Evolutionary conservation across 2,888 invertebrate genomes (phyloP).

Genomic region (Megastigmus dorsalis): DNA sequence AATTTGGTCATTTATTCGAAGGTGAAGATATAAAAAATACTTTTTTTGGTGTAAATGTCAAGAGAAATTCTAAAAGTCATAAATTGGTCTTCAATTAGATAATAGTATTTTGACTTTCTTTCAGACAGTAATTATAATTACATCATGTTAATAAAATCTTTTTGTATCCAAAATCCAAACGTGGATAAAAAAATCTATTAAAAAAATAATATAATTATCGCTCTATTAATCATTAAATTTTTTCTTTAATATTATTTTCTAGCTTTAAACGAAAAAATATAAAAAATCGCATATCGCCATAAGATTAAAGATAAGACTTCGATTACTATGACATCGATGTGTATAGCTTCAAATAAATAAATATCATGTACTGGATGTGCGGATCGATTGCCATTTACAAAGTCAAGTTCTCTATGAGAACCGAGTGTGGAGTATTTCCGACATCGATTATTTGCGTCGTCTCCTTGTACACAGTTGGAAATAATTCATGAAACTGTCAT

Average conservation of each 20-base stretch:
- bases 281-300: too few relatives aligned
- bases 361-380: background rate
- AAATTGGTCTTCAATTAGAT: constrained; percentile 8
- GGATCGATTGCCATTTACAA: constrained; percentile 1
- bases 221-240: too few relatives aligned
- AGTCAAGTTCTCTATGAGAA: constrained; percentile 11
- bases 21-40: background rate
- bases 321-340: background rate
- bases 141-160: background rate
- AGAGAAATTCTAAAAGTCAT: constrained; percentile 8
- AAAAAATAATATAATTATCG: background rate
- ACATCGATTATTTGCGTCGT: background rate
- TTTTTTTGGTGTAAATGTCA: constrained; percentile 3
- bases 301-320: background rate
- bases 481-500: constrained; percentile 4
- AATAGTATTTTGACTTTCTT: background rate
- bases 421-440: background rate
- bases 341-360: background rate
- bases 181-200: background rate
- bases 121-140: background rate
- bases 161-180: background rate
- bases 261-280: too few relatives aligned
- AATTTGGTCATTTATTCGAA: too few relatives aligned
- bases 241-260: too few relatives aligned
- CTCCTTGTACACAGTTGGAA: background rate